Conservation (phyloP, 2,888 invertebrate species). For the Trachelus iudaicus region DNA sequence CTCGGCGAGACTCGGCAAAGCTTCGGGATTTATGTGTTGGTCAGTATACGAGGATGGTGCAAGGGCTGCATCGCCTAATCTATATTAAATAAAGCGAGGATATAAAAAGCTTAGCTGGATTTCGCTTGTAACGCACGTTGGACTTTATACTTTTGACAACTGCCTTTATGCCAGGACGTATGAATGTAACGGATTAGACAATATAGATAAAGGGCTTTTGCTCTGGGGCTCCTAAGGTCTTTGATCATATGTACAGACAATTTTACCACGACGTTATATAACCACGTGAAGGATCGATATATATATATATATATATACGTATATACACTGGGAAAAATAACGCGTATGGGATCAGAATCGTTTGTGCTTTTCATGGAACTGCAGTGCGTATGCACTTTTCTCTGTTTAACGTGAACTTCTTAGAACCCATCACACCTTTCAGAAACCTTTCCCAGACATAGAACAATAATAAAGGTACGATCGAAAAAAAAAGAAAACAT, state of each 20-base stretch:
- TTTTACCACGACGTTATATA: not conserved
- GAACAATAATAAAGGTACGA: not conserved
- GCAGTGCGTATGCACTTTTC: not conserved
- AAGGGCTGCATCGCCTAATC: not conserved
- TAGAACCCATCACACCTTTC: not conserved
- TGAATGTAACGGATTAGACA: not conserved
- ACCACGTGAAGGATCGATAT: not conserved
- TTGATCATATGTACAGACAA: not conserved
- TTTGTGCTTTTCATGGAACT: not conserved
- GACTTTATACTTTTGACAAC: not conserved
- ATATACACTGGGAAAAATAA: not conserved
- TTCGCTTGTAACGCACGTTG: not conserved
- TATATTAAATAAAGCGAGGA: not conserved
- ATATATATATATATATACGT: not conserved
- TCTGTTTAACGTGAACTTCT: not conserved
- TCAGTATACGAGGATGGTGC: not conserved
- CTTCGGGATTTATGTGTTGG: not conserved
- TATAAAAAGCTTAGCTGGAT: not conserved
- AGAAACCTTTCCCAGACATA: not conserved
- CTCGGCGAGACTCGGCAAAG: not conserved
- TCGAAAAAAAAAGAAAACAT: too few relatives aligned
- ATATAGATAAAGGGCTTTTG: not conserved
- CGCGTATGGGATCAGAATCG: not conserved
- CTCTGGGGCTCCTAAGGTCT: not conserved
- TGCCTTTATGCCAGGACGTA: not conserved